Conservation (phyloP, 2,113 vertebrate genomes). For the Periophthalmus modestus region DNA sequence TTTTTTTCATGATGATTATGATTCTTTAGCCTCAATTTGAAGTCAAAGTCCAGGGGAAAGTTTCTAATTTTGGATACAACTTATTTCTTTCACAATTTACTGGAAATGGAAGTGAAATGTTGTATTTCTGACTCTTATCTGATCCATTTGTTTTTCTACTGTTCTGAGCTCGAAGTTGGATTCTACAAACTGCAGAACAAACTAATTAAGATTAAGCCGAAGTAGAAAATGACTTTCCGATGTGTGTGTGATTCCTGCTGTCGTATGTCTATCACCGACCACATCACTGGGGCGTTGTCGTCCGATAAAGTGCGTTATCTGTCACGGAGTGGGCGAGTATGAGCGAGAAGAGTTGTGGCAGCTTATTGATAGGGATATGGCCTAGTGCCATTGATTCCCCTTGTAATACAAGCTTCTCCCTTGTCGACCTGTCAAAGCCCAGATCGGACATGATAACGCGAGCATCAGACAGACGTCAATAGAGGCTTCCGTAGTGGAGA, state of each 20-base stretch:
- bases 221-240: neutral
- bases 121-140: neutral
- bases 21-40: too few species aligned
- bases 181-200: neutral
- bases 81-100: neutral
- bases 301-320: constrained; percentile 55
- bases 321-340: constrained; percentile 32
- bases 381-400: constrained; percentile 66
- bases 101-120: neutral
- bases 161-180: neutral
- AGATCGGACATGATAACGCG: constrained; percentile 73
- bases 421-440: constrained; percentile 74
- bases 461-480: constrained; percentile 61
- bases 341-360: constrained; percentile 64
- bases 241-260: constrained; percentile 11
- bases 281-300: neutral
- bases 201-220: constrained; percentile 29
- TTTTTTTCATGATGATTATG: too few species aligned
- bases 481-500: constrained; percentile 61
- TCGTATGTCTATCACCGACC: neutral
- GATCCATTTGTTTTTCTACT: neutral
- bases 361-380: constrained; percentile 71
- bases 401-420: constrained; percentile 77
- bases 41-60: neutral
- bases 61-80: neutral